A percentile compares a stretch with the other conserved stretches of the same genome.
Evolutionary conservation across 2,888 invertebrate genomes (phyloP).

Genomic region (Venusia cambrica): DNA sequence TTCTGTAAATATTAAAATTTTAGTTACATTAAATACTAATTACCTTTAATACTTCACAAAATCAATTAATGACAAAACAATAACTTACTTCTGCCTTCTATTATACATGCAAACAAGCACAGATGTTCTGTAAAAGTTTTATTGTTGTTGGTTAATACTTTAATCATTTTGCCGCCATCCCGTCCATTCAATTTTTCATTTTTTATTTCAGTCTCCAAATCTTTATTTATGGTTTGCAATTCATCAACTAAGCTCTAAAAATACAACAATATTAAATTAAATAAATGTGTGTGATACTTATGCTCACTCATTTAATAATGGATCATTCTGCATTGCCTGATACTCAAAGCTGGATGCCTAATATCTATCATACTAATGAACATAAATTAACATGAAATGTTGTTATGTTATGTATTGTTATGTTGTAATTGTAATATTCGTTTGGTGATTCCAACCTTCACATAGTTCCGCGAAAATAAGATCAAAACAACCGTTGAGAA

Average conservation of each 20-base stretch:
- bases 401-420: no score
- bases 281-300: no score
- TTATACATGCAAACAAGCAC: conserved; percentile 10
- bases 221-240: background rate
- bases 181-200: conserved; percentile 3
- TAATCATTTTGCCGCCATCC: conserved; percentile 14
- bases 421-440: no score
- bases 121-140: conserved; percentile 7
- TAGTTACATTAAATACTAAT: background rate
- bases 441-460: no score
- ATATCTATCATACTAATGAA: no score
- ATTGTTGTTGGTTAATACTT: conserved; percentile 8
- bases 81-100: conserved; percentile 19
- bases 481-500: no score
- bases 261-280: background rate
- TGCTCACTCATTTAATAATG: no score
- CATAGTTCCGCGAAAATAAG: no score
- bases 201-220: conserved; percentile 3
- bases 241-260: conserved; percentile 9
- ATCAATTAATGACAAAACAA: background rate
- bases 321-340: no score
- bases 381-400: no score
- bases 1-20: conserved; percentile 4
- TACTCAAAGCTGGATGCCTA: no score
- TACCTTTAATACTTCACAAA: background rate